phyloP scores from a whole-genome alignment of 2,888 invertebrate species.

The Macropis europaea region DNA sequence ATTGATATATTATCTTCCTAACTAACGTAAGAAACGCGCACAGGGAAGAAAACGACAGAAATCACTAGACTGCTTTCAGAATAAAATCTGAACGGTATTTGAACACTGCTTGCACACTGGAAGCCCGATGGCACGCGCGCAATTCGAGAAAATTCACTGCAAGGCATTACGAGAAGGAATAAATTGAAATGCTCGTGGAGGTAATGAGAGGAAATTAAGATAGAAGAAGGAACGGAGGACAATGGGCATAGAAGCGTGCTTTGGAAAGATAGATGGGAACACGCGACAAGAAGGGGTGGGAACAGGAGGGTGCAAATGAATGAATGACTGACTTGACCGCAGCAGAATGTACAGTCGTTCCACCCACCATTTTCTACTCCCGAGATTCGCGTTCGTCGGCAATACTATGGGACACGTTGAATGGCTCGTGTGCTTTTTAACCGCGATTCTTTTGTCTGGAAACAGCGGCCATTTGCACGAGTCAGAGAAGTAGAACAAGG shows the following conservation, averaged over 20 bases:
- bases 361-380: slow-evolving; percentile 30
- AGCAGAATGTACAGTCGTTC: slow-evolving; percentile 60
- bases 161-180: background rate
- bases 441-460: slow-evolving; percentile 14
- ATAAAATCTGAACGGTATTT: background rate
- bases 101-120: background rate
- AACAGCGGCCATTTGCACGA: slow-evolving; percentile 2
- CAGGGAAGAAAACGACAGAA: no score
- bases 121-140: no score
- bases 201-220: slow-evolving; percentile 30
- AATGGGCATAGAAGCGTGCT: slow-evolving; percentile 14
- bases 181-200: slow-evolving; percentile 7
- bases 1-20: no score
- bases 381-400: slow-evolving; percentile 30
- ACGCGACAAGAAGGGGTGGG: slow-evolving; percentile 39
- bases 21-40: no score
- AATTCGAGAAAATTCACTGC: background rate
- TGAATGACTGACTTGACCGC: slow-evolving; percentile 72
- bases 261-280: slow-evolving; percentile 4
- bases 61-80: background rate
- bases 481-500: slow-evolving; percentile 10
- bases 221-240: slow-evolving; percentile 9
- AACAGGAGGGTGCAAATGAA: slow-evolving; percentile 74
- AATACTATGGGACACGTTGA: slow-evolving; percentile 18
- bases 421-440: slow-evolving; percentile 25